These are phyloP conservation scores for Eueremaeus valkanovi DNA, from an alignment of 2,888 invertebrate species.

Conservation along the genomic window DNA sequence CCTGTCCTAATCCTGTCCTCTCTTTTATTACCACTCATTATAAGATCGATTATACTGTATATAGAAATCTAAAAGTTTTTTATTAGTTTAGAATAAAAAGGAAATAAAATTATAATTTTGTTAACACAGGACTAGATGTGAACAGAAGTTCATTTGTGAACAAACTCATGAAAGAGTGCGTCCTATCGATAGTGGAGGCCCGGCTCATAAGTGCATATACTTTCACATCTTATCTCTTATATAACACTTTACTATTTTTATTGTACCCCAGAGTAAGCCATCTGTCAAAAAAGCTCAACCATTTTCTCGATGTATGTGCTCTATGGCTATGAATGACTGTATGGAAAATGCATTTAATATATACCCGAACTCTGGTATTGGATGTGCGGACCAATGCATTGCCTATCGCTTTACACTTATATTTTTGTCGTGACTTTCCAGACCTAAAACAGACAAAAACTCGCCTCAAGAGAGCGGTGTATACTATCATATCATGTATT, in stretches of 20 bases:
- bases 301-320: conserved; percentile 4
- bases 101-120: not conserved
- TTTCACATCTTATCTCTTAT: conserved; percentile 35
- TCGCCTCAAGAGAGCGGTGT: conserved; percentile 29
- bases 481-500: conserved; percentile 19
- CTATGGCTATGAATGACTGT: not conserved
- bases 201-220: not conserved
- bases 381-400: not conserved
- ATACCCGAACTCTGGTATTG: not conserved
- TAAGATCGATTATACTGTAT: too few relatives aligned
- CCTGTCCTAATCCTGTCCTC: too few relatives aligned
- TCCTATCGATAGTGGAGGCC: not conserved
- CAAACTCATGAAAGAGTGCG: not conserved
- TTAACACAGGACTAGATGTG: not conserved
- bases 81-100: not conserved
- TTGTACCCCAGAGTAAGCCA: conserved; percentile 30
- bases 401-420: conserved; percentile 20
- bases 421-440: not conserved
- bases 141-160: not conserved
- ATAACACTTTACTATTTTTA: conserved; percentile 33
- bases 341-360: conserved; percentile 8
- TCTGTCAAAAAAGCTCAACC: conserved; percentile 29
- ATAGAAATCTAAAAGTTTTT: too few relatives aligned
- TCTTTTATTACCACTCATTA: too few relatives aligned
- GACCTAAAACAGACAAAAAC: conserved; percentile 11